Evolutionary conservation across 1,140 invertebrate genomes (phyloP).

Genomic region (Drosophila ogumai): DNA sequence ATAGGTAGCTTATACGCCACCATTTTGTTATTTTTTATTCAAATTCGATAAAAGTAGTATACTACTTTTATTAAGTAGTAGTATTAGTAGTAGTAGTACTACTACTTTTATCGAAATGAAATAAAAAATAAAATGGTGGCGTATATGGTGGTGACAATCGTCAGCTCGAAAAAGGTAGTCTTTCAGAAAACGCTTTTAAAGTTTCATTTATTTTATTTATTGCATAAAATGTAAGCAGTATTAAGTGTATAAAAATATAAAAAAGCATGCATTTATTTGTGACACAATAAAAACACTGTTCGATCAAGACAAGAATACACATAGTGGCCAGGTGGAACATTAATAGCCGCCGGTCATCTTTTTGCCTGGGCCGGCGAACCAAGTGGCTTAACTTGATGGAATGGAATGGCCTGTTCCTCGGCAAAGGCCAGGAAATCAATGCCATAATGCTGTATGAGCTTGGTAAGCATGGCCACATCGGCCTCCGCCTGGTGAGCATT

Average conservation of each 20-base stretch:
- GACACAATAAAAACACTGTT: neutral
- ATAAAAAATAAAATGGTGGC: no score
- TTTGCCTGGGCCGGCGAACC: constrained; percentile 13
- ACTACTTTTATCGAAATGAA: fast-evolving
- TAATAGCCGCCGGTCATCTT: neutral
- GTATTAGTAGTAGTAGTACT: no score
- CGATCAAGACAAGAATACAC: neutral
- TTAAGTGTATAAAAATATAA: neutral
- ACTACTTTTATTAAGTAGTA: no score
- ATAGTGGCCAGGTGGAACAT: neutral
- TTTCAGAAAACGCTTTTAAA: no score
- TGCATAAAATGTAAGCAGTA: neutral
- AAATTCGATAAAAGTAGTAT: no score
- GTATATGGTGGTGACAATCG: no score
- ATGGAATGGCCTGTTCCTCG: constrained; percentile 85
- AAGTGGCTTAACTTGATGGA: constrained; percentile 67
- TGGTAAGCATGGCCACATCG: constrained; percentile 87
- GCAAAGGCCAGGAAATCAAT: constrained; percentile 86
- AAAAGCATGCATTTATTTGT: constrained; percentile 4
- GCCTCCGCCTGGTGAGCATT: constrained; percentile 87
- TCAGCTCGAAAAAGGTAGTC: no score
- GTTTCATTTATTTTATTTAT: neutral
- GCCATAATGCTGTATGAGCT: constrained; percentile 86
- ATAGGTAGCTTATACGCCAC: no score
- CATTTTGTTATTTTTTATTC: no score